A percentile compares a stretch with the other conserved stretches of the same genome.
phyloP scores from a whole-genome alignment of 2,888 invertebrate genomes.

The Cybosia mesomella region DNA sequence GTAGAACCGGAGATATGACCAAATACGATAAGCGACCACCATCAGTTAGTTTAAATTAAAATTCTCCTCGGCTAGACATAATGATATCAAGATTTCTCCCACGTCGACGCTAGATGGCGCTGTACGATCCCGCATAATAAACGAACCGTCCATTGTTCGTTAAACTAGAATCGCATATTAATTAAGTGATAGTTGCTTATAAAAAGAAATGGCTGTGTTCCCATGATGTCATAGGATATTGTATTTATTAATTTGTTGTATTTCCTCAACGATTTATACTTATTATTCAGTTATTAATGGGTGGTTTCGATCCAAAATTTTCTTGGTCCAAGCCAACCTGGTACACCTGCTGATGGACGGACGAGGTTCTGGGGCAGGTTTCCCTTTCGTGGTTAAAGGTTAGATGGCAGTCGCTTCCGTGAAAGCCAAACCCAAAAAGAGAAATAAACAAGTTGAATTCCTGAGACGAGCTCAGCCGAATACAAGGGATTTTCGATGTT shows the following conservation, averaged over 20 bases:
- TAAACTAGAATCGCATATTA: conserved; percentile 63
- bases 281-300: background rate
- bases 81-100: conserved; percentile 62
- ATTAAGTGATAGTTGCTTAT: conserved; percentile 66
- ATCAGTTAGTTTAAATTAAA: conserved; percentile 26
- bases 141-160: conserved; percentile 63
- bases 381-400: too few species aligned
- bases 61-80: conserved; percentile 34
- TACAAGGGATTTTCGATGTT: too few species aligned
- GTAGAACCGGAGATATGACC: too few species aligned
- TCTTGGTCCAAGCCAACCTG: too few species aligned
- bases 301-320: too few species aligned
- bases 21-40: background rate
- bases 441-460: too few species aligned
- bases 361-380: too few species aligned
- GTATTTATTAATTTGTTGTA: conserved; percentile 19
- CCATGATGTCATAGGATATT: conserved; percentile 66
- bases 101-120: conserved; percentile 59
- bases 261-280: background rate
- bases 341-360: too few species aligned
- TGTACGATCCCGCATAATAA: conserved; percentile 59
- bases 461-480: too few species aligned
- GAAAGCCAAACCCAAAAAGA: too few species aligned
- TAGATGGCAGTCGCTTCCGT: too few species aligned
- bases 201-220: conserved; percentile 58